Evolutionary conservation across 1,140 invertebrate genomes (phyloP).

Genomic region (Anastatus disparis): DNA sequence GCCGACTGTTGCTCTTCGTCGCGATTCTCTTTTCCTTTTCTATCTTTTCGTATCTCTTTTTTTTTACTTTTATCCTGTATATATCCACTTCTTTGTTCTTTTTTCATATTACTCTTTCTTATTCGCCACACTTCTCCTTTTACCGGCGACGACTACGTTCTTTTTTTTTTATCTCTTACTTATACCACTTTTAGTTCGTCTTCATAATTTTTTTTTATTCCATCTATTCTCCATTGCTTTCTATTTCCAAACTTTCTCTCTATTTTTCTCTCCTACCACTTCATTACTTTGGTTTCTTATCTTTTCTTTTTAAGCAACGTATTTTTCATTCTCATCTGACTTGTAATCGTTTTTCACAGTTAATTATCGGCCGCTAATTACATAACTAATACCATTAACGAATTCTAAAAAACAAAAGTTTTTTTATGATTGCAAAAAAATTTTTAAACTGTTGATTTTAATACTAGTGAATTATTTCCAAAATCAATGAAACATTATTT

Average conservation of each 20-base stretch:
- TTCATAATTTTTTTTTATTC: constrained; percentile 18
- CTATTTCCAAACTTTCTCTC: constrained; percentile 21
- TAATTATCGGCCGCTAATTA: too few relatives aligned
- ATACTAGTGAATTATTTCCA: too few relatives aligned
- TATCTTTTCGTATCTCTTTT: constrained; percentile 26
- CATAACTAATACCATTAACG: too few relatives aligned
- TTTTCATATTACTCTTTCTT: not conserved
- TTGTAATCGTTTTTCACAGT: not conserved
- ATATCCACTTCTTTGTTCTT: constrained; percentile 4
- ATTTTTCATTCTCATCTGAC: not conserved
- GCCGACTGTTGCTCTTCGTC: constrained; percentile 27
- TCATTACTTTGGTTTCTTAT: constrained; percentile 19
- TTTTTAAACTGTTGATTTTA: too few relatives aligned
- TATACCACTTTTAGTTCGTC: not conserved
- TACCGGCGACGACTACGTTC: too few relatives aligned
- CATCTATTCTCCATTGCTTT: constrained; percentile 23
- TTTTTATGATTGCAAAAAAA: too few relatives aligned
- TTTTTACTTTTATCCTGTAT: not conserved
- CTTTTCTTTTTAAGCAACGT: not conserved
- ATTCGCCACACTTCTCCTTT: not conserved
- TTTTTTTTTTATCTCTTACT: constrained; percentile 8
- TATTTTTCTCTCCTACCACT: not conserved
- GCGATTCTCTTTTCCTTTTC: constrained; percentile 30
- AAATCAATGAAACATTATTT: too few relatives aligned
- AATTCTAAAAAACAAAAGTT: too few relatives aligned